These are phyloP conservation scores for Drosophila santomea DNA, from an alignment of 1,140 invertebrate genomes.

Conservation along the genomic window DNA sequence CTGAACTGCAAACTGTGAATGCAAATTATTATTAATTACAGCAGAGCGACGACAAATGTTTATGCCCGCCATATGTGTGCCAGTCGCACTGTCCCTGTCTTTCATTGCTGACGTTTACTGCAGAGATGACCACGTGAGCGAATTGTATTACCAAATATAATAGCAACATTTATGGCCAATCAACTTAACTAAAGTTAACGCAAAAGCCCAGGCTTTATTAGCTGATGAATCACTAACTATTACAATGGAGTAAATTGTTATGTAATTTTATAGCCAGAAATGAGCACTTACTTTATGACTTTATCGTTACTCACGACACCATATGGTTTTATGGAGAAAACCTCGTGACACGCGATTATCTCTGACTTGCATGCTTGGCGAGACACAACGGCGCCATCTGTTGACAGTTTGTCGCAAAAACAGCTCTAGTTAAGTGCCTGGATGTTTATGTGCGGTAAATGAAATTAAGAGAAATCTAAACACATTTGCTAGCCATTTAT, in stretches of 20 bases:
- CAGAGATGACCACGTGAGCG: background rate
- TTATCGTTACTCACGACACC: too few relatives aligned
- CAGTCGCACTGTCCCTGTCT: constrained; percentile 10
- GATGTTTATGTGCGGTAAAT: constrained; percentile 27
- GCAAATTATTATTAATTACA: constrained; percentile 57
- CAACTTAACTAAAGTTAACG: too few relatives aligned
- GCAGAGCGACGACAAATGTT: constrained; percentile 47
- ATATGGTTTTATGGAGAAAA: too few relatives aligned
- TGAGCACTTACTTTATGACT: too few relatives aligned
- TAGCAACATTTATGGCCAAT: too few relatives aligned
- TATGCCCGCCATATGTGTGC: constrained; percentile 46
- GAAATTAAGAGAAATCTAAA: constrained; percentile 49
- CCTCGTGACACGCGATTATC: background rate
- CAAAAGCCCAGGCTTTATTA: too few relatives aligned
- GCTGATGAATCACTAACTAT: too few relatives aligned
- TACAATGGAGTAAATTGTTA: too few relatives aligned
- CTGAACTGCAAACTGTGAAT: constrained; percentile 54
- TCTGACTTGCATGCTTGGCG: background rate
- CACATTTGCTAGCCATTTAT: constrained; percentile 37
- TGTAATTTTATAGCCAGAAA: too few relatives aligned
- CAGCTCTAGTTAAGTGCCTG: constrained; percentile 31
- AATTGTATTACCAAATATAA: background rate
- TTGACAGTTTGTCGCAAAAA: constrained; percentile 41
- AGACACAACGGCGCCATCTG: constrained; percentile 30
- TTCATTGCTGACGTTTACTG: background rate